These are phyloP conservation scores for Cyaniris semiargus DNA, from an alignment of 2,888 invertebrate species.

Conservation along the genomic window DNA sequence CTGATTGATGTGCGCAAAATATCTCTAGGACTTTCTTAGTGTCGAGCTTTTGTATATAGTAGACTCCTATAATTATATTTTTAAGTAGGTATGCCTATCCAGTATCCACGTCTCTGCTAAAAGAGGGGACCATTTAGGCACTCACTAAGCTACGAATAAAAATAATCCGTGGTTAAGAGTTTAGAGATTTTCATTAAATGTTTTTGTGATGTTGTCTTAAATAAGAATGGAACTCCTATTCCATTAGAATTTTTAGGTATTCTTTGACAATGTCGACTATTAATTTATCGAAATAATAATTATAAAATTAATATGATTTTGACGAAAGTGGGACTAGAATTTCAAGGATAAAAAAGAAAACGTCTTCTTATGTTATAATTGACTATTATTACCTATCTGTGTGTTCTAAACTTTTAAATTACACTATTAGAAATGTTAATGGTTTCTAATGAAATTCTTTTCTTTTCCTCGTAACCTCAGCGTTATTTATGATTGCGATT, in stretches of 20 bases:
- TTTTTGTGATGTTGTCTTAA: too few species aligned
- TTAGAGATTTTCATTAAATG: too few species aligned
- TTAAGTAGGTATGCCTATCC: too few species aligned
- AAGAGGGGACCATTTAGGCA: too few species aligned
- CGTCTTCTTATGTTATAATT: neutral
- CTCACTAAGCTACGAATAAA: neutral
- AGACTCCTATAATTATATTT: too few species aligned
- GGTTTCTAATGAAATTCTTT: neutral
- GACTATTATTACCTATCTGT: neutral
- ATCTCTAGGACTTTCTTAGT: too few species aligned
- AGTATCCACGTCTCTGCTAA: too few species aligned
- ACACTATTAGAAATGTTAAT: neutral
- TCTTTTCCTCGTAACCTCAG: slow-evolving; percentile 2
- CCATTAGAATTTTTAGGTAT: neutral
- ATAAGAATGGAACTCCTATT: too few species aligned
- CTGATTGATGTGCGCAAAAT: neutral
- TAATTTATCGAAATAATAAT: too few species aligned
- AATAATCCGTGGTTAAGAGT: neutral
- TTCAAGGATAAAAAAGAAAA: neutral
- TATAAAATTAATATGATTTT: neutral
- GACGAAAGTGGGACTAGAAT: neutral
- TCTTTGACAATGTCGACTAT: neutral
- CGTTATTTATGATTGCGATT: slow-evolving; percentile 6
- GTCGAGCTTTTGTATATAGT: too few species aligned
- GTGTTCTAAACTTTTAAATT: neutral